Evolutionary conservation across 2,113 vertebrate genomes (phyloP), one percentile per base, ranked within the genome.

Genomic region (Accipiter cooperii): DNA sequence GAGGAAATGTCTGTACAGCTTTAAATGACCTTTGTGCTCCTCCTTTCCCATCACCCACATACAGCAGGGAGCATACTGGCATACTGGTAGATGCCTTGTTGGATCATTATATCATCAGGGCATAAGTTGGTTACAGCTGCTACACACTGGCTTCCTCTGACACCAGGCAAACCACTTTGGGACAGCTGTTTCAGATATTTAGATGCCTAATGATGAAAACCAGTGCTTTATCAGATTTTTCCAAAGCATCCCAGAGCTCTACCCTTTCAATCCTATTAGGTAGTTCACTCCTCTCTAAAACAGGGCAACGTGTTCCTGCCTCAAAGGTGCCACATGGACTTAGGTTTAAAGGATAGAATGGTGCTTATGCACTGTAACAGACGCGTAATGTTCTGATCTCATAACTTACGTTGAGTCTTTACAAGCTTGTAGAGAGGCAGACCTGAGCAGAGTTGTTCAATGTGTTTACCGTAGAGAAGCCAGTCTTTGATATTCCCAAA

Each of bases 371-470:
- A 10, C 28, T 26, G 17, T 25, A 46, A 61, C 31, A 75, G 70
- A 29, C 60, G 12, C 17, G 16, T 1, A 13, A 4, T 0, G 3
- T 29, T 69, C 64, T 38, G 57, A 34, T 21, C 26, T 7, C 61
- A 46, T 34, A 47, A 98, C 98, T 98, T 89, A 98, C 98, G 19
- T 17, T 94, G 8, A 24, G 63, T 61, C 44, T 94, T 31, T 46
- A 25, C 60, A 6, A 93, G 97, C 40, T 64, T 20, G 73, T 98
- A 98, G 91, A 98, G 73, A 15, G 98, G 98, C 34, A 98, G 51
- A 24, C 96, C 58, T 4, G 36, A 31, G 78, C 98, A 98, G 89
- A 98, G 98, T 0, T 85, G 9, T 25, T 97, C 71, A 17, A 98
- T 98, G 28, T 84, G 29, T 4, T 54, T 97, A 2, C 98, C 98